Evolutionary conservation across 64 coral and sea anemone genomes (phyloP), one percentile per base, ranked within the genome.

Genomic region (Acropora tenuis): DNA sequence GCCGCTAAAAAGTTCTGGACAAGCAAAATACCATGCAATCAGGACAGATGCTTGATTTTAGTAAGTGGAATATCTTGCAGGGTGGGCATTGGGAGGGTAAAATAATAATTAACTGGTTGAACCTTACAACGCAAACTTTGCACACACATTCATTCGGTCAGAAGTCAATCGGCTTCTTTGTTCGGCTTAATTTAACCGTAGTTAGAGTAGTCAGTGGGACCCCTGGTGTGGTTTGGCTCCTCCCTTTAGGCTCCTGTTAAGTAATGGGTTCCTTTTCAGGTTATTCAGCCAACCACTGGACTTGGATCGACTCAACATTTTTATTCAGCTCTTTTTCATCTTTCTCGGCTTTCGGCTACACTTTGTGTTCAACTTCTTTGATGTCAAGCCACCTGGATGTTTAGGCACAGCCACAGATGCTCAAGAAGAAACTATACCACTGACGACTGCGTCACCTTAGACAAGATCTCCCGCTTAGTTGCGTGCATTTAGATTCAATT

Each of bases 151-250:
- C 59, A 8, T 80, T 80, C 20, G 78, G 30, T 18, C 78, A 58
- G 78, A 80, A 80, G 78, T 80, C 78, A n/a, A 5, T 8, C 18
- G 50, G 53, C 78, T 60, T 80, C 78, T 59, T 53, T 11, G 11
- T 80, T 59, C 50, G 78, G 78, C 50, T 60, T 80, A 58, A 80
- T 30, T 57, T 80, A 80, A 80, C 0, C 58, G 11, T 80, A 80
- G 50, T 60, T 60, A 80, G 11, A 0, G 55, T 63, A 63, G 53
- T 52, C 59, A 80, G 42, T 42, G 78, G n/a, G 19, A 40, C 50
- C 78, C 50, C n/a, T 41, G 49, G 78, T n/a, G 7, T 5, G 78
- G 52, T 6, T 12, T 40, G 78, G 78, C 3, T 80, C 49, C 49
- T 80, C 78, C 78, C 78, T 5, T 5, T 57, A 42, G 16, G 49